A percentile compares a stretch with the other conserved stretches of the same genome.
Evolutionary conservation across 2,113 vertebrate species (phyloP).

Genomic region (Ochotona curzoniae): DNA sequence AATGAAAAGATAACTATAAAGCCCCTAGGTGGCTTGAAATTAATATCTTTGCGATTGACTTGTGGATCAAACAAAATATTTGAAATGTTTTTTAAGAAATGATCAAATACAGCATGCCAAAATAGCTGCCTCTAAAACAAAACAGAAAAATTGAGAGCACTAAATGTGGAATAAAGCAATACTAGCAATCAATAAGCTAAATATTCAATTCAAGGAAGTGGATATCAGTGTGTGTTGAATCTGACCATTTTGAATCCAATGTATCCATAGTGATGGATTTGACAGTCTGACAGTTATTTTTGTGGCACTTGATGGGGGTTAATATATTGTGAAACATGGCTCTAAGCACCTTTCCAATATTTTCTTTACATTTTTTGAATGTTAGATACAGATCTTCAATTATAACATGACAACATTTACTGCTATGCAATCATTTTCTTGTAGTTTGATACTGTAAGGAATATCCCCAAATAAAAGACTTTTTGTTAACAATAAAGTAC

Average conservation of each 20-base stretch:
- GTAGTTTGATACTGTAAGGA: constrained; percentile 92
- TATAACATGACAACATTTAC: constrained; percentile 89
- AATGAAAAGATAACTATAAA: background rate
- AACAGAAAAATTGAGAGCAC: background rate
- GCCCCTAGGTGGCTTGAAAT: background rate
- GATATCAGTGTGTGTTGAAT: constrained; percentile 88
- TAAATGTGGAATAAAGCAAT: background rate
- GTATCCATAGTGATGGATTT: constrained; percentile 90
- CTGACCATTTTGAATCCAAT: constrained; percentile 91
- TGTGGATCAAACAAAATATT: background rate
- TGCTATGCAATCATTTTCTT: constrained; percentile 93
- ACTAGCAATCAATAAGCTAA: background rate
- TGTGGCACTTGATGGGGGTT: constrained; percentile 88
- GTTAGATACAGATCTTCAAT: constrained; percentile 87
- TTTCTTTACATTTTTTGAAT: constrained; percentile 79
- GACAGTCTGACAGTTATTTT: constrained; percentile 89
- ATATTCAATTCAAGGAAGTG: constrained; percentile 9
- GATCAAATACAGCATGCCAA: background rate
- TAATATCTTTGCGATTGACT: background rate
- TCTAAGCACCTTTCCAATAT: constrained; percentile 88
- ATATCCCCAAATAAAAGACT: constrained; percentile 86
- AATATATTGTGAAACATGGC: constrained; percentile 90
- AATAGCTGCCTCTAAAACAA: background rate
- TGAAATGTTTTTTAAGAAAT: background rate
- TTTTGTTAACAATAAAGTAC: constrained; percentile 89